Evolutionary conservation across 2,888 invertebrate genomes (phyloP).

Genomic region (Oscheius myriophilus): DNA sequence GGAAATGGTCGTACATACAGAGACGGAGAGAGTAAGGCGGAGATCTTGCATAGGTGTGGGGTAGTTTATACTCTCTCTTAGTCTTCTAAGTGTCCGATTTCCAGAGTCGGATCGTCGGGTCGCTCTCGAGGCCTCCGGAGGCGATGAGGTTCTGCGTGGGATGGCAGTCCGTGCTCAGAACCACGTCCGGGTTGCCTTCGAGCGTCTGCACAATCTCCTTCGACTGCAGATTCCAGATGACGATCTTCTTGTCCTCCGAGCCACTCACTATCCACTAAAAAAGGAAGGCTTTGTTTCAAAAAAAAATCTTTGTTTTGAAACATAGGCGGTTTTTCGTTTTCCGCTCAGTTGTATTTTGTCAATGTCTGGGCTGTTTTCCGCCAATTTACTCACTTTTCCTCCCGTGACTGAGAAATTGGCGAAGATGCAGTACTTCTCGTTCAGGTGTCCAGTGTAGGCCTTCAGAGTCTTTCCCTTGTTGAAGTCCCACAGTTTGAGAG

Average conservation of each 20-base stretch:
- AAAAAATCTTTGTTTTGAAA: not conserved
- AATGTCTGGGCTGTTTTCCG: too few species aligned
- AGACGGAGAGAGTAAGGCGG: too few species aligned
- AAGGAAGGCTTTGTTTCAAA: slow-evolving; percentile 14
- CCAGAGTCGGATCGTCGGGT: slow-evolving; percentile 99
- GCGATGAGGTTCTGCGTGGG: slow-evolving; percentile 99
- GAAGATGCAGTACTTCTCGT: slow-evolving; percentile 99
- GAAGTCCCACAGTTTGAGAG: slow-evolving; percentile 98
- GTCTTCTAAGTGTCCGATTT: slow-evolving; percentile 80
- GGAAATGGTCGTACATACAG: too few species aligned
- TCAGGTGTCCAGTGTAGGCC: slow-evolving; percentile 96
- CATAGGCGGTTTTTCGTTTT: slow-evolving; percentile 15
- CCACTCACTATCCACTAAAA: slow-evolving; percentile 98
- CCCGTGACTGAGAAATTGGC: slow-evolving; percentile 99
- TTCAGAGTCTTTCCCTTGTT: slow-evolving; percentile 97
- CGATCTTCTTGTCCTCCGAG: slow-evolving; percentile 98
- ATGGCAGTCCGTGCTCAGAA: slow-evolving; percentile 97
- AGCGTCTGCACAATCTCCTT: slow-evolving; percentile 98
- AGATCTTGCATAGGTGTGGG: too few species aligned
- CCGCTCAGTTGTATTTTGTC: too few species aligned
- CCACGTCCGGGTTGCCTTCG: slow-evolving; percentile 93
- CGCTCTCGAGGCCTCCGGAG: slow-evolving; percentile 96
- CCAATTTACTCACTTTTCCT: slow-evolving; percentile 86
- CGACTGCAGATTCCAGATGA: slow-evolving; percentile 99
- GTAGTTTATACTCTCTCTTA: not conserved